Evolutionary conservation across 1,140 invertebrate species (phyloP), one percentile per base, ranked within the genome.

Genomic region (Aplysia californica): DNA sequence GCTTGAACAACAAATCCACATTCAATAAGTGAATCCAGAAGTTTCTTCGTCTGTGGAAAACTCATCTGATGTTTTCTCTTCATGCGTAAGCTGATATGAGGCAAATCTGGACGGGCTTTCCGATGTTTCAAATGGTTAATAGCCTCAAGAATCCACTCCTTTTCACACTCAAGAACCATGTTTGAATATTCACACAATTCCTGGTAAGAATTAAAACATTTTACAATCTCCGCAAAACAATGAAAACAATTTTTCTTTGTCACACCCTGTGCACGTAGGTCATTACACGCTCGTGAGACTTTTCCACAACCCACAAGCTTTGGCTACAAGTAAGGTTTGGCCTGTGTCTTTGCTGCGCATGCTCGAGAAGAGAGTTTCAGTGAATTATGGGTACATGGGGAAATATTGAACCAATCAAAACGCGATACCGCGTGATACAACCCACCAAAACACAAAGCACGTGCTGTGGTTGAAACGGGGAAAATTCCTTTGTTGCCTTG

Each of bases 111-210:
- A 2, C 72, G 59, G 35, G 72, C 72, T 75, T 75, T 75, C 41
- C 72, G 55, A 35, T 66, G 72, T 75, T 75, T 75, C 39, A 75
- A 75, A 66, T 75, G 72, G 26, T 75, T 75, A 26, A 75, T 75
- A 15, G 72, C 61, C 66, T 75, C 72, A 31, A 75, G 61, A 5
- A 75, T 75, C 72, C 72, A 75, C 36, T 75, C 72, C 56, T 75
- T 75, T 64, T 75, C 72, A 33, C 59, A 65, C 50, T 75, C 59
- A 29, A 41, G 39, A 50, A 75, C 58, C 58, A 72, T 72, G 3
- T 4, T 72, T 39, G 3, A 21, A 36, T 44, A 44, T 39, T 70
- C 58, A 39, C 2, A 50, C 6, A 33, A 39, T 18, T 26, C 38
- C 33, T 6, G 1, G 3, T 26, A 44, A 4, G 5, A 15, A 44